A percentile compares a stretch with the other conserved stretches of the same genome.
Evolutionary conservation across 2,888 invertebrate species (phyloP).

Genomic region (Calliopum simillimum): DNA sequence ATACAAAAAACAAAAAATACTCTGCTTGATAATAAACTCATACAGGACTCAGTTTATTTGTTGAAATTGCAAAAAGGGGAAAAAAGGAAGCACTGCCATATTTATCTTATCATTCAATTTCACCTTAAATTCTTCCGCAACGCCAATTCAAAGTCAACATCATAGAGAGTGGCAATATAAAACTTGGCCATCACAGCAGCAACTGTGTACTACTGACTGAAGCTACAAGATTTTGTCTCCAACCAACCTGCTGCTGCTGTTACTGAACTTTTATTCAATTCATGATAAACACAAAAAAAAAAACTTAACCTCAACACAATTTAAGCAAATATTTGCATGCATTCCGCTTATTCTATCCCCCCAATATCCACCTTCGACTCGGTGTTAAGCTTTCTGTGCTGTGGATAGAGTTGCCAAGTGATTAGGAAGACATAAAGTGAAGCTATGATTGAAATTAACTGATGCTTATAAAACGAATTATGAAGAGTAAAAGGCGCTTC

Average conservation of each 20-base stretch:
- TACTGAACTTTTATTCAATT: slow-evolving; percentile 26
- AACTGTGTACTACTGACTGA: background rate
- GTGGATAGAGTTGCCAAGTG: no score
- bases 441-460: no score
- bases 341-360: slow-evolving; percentile 44
- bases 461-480: no score
- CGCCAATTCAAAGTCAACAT: slow-evolving; percentile 18
- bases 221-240: background rate
- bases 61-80: background rate
- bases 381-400: background rate
- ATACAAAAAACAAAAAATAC: no score
- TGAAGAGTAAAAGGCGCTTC: no score
- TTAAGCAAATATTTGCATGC: slow-evolving; percentile 65
- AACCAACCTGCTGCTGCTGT: background rate
- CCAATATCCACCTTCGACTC: slow-evolving; percentile 36
- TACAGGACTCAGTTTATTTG: no score
- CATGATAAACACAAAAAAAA: slow-evolving; percentile 47
- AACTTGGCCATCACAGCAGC: slow-evolving; percentile 10
- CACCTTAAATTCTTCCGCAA: background rate
- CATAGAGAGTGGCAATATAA: background rate
- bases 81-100: background rate
- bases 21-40: no score
- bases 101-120: background rate
- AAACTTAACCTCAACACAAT: slow-evolving; percentile 66
- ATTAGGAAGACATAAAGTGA: no score